These are phyloP conservation scores for Eurytoma californica DNA, from an alignment of 2,888 invertebrate species.

Conservation along the genomic window DNA sequence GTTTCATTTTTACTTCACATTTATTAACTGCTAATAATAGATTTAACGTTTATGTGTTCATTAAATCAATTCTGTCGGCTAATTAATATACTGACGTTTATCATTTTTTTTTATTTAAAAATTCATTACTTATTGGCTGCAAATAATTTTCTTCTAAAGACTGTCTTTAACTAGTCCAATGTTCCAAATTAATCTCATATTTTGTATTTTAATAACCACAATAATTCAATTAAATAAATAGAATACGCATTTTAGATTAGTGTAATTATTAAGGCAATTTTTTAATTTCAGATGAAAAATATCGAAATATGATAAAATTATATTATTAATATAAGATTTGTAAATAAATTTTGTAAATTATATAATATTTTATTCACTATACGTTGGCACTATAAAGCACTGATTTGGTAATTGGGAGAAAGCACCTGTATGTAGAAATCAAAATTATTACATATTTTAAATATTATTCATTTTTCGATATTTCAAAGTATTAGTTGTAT, in stretches of 20 bases:
- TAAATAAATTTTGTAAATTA: slow-evolving; percentile 54
- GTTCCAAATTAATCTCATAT: background rate
- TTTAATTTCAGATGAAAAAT: slow-evolving; percentile 54
- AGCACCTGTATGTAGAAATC: slow-evolving; percentile 9
- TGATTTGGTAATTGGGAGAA: background rate
- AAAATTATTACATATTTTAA: background rate
- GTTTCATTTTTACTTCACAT: slow-evolving; percentile 43
- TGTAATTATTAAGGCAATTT: background rate
- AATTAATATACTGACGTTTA: slow-evolving; percentile 7
- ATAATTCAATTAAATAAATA: slow-evolving; percentile 28
- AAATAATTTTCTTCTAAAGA: background rate
- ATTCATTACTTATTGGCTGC: background rate
- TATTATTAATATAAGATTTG: slow-evolving; percentile 40
- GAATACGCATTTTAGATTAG: background rate
- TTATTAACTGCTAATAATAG: slow-evolving; percentile 10
- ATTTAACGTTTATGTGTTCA: background rate
- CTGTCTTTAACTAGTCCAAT: background rate
- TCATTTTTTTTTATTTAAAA: background rate
- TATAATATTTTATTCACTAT: slow-evolving; percentile 10
- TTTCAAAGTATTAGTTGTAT: slow-evolving; percentile 26
- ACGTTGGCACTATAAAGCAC: slow-evolving; percentile 21
- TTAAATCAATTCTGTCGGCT: background rate
- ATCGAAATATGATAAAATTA: slow-evolving; percentile 57
- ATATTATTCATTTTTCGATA: slow-evolving; percentile 58
- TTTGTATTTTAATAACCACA: background rate